Conservation (phyloP, 1,140 invertebrate genomes). For the Mamestra configurata region DNA sequence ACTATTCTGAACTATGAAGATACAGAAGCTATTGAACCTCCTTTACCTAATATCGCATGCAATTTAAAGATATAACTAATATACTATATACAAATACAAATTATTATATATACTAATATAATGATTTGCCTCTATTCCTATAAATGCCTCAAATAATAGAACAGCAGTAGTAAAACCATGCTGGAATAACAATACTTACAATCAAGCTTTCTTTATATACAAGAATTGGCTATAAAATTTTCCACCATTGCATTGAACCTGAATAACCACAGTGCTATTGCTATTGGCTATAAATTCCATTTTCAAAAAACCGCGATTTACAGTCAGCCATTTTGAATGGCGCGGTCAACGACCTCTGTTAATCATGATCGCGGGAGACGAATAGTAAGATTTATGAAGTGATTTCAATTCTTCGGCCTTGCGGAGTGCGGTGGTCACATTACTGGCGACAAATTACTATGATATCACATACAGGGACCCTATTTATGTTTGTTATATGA, state of each 20-base stretch:
- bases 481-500: constrained; percentile 4
- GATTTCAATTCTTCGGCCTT: constrained; percentile 56
- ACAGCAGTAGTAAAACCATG: neutral
- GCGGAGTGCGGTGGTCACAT: constrained; percentile 36
- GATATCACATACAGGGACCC: constrained; percentile 26
- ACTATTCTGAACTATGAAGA: neutral
- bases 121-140: neutral
- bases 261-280: constrained; percentile 18
- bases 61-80: neutral
- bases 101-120: no score
- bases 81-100: no score
- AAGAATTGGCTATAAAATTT: constrained; percentile 18
- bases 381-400: constrained; percentile 60
- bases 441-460: constrained; percentile 42
- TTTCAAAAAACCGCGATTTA: constrained; percentile 47
- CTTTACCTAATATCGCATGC: neutral
- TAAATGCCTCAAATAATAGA: neutral
- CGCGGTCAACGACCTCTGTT: constrained; percentile 64
- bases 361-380: constrained; percentile 63
- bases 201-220: neutral
- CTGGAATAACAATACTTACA: constrained; percentile 7
- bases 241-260: constrained; percentile 7
- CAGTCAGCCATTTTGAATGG: constrained; percentile 68
- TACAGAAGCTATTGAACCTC: neutral
- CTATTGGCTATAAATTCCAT: constrained; percentile 28